These are phyloP conservation scores for Mya arenaria DNA, from an alignment of 1,140 invertebrate genomes.

Conservation along the genomic window DNA sequence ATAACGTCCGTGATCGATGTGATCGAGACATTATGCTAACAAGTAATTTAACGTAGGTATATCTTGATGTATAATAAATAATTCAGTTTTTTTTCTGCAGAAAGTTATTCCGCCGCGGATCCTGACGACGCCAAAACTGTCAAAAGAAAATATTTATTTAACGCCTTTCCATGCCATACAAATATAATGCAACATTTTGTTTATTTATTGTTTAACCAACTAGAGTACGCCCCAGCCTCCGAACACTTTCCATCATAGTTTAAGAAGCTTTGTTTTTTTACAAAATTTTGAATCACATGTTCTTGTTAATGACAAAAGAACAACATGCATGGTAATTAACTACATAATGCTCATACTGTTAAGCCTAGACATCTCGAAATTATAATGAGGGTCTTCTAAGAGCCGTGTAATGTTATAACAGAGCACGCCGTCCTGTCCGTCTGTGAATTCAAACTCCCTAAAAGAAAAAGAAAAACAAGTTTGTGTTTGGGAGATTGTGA, in stretches of 20 bases:
- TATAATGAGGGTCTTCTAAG: conserved; percentile 61
- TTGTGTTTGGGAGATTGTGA: too few relatives aligned
- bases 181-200: too few relatives aligned
- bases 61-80: too few relatives aligned
- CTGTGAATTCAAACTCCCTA: not conserved
- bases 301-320: not conserved
- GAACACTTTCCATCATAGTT: too few relatives aligned
- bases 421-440: conserved; percentile 57
- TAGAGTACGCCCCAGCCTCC: too few relatives aligned
- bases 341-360: conserved; percentile 60
- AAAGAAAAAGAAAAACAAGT: too few relatives aligned
- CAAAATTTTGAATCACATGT: not conserved
- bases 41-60: too few relatives aligned
- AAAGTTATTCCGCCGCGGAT: too few relatives aligned
- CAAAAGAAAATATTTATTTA: not conserved
- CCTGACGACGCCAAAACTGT: too few relatives aligned
- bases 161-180: not conserved
- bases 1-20: not conserved
- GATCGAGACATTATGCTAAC: too few relatives aligned
- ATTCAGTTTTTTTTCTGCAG: too few relatives aligned
- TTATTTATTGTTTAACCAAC: too few relatives aligned
- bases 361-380: conserved; percentile 62
- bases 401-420: conserved; percentile 63
- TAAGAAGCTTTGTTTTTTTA: not conserved
- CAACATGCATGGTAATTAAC: not conserved